phyloP scores from a whole-genome alignment of 30 jellyfish, hydroid and myxozoan species.

The Clytia hemisphaerica region DNA sequence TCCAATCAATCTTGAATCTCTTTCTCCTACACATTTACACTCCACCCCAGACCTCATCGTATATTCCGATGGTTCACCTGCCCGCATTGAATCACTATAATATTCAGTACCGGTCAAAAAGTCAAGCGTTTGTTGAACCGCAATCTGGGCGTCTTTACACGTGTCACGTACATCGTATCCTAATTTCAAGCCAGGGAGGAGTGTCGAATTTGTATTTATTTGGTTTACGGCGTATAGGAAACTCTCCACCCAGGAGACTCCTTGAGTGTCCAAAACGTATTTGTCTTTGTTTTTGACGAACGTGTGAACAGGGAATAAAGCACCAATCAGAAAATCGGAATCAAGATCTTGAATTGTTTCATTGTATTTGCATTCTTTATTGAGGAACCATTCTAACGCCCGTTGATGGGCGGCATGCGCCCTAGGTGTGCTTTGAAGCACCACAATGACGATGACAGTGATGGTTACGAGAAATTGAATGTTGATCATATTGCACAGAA shows the following conservation, averaged over 20 bases:
- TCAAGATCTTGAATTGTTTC: conserved; percentile 31
- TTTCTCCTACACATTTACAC: background rate
- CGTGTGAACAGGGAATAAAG: conserved; percentile 61
- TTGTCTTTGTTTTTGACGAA: conserved; percentile 16
- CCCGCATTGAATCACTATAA: too few species aligned
- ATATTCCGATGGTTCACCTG: background rate
- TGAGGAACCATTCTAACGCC: background rate
- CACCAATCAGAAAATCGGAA: conserved; percentile 61
- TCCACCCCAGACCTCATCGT: background rate
- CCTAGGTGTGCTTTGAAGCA: too few species aligned
- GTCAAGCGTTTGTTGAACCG: conserved; percentile 49
- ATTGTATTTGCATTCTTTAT: conserved; percentile 17
- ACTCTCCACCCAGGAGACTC: conserved; percentile 69
- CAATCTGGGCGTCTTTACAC: conserved; percentile 56
- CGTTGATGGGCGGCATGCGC: too few species aligned
- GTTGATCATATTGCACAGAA: too few species aligned
- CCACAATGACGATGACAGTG: too few species aligned
- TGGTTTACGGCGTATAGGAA: conserved; percentile 38
- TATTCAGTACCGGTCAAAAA: conserved; percentile 40
- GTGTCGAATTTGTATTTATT: conserved; percentile 20
- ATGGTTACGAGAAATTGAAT: too few species aligned
- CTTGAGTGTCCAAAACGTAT: conserved; percentile 40
- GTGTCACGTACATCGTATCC: conserved; percentile 73
- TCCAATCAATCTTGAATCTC: too few species aligned
- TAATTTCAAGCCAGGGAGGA: conserved; percentile 45